Evolutionary conservation across 2,797 vertebrate genomes (phyloP).

Genomic region (Acropternis orthonyx): DNA sequence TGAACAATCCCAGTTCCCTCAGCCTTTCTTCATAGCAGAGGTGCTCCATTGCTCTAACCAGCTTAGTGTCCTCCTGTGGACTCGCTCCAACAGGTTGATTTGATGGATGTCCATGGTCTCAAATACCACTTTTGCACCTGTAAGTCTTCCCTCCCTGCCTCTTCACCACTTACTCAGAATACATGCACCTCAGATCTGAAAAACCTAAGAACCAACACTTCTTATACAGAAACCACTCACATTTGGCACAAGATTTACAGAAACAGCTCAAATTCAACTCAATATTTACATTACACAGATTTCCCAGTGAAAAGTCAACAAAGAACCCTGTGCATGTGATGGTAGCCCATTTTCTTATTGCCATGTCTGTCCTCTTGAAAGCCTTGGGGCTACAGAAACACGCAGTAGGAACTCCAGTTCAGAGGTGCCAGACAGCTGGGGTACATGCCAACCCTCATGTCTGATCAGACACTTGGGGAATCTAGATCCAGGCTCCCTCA

Average conservation of each 20-base stretch:
- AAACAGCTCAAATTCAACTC: neutral
- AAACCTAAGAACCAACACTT: neutral
- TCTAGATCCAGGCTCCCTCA: neutral
- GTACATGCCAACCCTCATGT: neutral
- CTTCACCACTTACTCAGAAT: neutral
- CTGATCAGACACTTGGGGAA: neutral
- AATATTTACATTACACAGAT: neutral
- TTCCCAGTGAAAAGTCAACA: neutral
- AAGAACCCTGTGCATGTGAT: neutral
- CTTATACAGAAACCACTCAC: neutral
- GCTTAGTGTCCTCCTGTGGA: neutral
- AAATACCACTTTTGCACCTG: neutral
- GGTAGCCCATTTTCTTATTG: neutral
- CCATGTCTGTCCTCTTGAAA: neutral
- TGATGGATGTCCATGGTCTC: neutral
- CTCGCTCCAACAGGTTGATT: fast-evolving
- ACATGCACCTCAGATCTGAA: neutral
- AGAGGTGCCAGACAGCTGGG: neutral
- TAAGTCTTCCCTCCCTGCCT: neutral
- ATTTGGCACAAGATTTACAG: neutral
- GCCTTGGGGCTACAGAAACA: neutral
- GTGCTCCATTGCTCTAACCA: neutral
- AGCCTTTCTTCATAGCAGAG: neutral
- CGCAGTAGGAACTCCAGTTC: neutral
- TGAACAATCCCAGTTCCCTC: neutral